Base-by-base conservation (phyloP, 2,888 invertebrate species). In the Acanthosepion pharaonis region DNA sequence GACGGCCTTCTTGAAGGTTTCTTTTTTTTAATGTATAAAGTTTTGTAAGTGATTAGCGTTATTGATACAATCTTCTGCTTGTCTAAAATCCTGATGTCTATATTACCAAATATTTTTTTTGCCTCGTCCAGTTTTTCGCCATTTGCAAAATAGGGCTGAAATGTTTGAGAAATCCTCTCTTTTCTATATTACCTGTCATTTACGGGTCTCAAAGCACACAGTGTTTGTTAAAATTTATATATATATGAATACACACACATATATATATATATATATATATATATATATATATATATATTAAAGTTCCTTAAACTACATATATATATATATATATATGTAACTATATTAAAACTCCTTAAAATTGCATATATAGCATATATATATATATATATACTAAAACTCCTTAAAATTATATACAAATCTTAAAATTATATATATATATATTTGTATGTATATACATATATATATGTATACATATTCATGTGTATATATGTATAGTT, bases 261-360 rank as follows among this genome's bases (percentile, higher is more conserved):
- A 92, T 92, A 53, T 51, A 92, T 51, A 92, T 33, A 92, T 92
- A 33, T 92, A 92, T 92, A n/a, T 92, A 92, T 92, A 92, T 92
- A 48, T 91, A 25, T 42, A 91, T 91, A 42, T 91, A 91, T 42
- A 91, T 91, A 91, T 91, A 91, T 91, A n/a, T 33, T 42, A 20
- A 1, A 42, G 42, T 18, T n/a, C 33, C 6, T 20, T 33, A 33
- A 49, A 23, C 20, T 48, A 92, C 18, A 92, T 28, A 48, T 48
- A 18, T 92, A 18, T 92, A 92, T 28, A 48, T 48, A 18, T 92
- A 18, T 92, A 49, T 18, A 49, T 92, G 18, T 49, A 48, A 49
- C 5, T 28, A 48, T 42, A 92, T 92, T 11, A 15, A 92, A 28
- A 48, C 33, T 92, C 49, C 11, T 92, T 25, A 28, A 92, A 51